Base-by-base conservation (phyloP, 2,888 invertebrate species). In the Crematogaster levior region DNA sequence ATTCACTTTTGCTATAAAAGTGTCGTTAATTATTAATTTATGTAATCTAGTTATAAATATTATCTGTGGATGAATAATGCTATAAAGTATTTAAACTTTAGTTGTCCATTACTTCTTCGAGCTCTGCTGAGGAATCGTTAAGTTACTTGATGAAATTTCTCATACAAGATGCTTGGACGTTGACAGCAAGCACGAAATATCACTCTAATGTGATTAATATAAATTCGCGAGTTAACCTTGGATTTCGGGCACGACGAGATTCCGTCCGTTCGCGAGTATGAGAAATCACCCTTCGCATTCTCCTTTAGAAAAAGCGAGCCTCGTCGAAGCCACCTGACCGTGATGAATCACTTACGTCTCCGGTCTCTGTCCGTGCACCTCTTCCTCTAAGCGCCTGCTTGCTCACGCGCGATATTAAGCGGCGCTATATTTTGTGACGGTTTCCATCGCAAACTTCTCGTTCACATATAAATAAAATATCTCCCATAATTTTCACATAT, bases 301-400 rank as follows among this genome's bases (percentile, higher is more conserved):
- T 56, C 56, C 84, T 40, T 70, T 80, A 83, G 81, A 77, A 80
- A 87, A 88, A 86, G 81, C 83, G 70, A 81, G 83, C 84, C 85
- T 79, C 84, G 85, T 88, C 83, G 88, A 85, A 87, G 82, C 84
- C 87, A 86, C 86, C 88, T 88, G 88, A 88, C 87, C 86, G 79
- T 88, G 88, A 88, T 88, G 87, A 86, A 88, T 88, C 84, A 84
- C 81, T 73, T 68, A 61, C 80, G 85, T 72, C 83, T 81, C 82
- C 81, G 51, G 48, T 43, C 74, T 74, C 58, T 37, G 68, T 84
- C 34, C 27, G 68, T 72, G 70, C 34, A 6, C 60, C 63, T 63
- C 65, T 72, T 82, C 84, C 56, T 68, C 86, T 81, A 84, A 74
- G 30, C 75, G 24, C 68, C 10, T 18, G 40, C 46, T 6, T 24